Base-by-base conservation (phyloP, 2,113 vertebrate genomes). In the Gymnocephalus cernua region DNA sequence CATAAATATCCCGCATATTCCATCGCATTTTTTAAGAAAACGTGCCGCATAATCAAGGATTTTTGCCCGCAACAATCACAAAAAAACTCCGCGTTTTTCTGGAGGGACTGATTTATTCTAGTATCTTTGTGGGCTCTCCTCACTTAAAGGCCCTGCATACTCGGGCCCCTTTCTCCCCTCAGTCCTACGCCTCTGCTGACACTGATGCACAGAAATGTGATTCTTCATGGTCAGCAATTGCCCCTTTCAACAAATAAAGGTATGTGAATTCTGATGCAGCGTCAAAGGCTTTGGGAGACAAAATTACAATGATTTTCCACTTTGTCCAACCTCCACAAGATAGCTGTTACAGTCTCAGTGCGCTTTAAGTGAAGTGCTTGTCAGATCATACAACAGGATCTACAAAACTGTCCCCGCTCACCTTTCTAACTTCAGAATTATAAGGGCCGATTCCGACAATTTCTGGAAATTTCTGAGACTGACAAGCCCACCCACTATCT, bases 231-330 rank as follows among this genome's bases (percentile, higher is more conserved):
- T 35, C 27, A 38, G 16, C 51, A 66, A 23, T 48, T 27, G 12
- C 38, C 51, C 13, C 7, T 27, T 35, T 9, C 1, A 14, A 51
- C 15, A 13, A 45, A 19, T 62, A 12, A 51, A 44, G 56, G 47
- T 41, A 23, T 47, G 50, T 23, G 32, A 51, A 51, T 16, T 18
- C 23, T 23, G 19, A 47, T 65, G 63, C 54, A 18, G 66, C 54
- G 77, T 64, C 50, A 63, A 16, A 48, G 58, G 19, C 67, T 47
- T 57, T 21, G 29, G 41, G 29, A 63, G 48, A 56, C 35, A 25
- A 47, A 65, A 80, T 65, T 58, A 65, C 58, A 64, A 56, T 47
- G 67, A 64, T 69, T 12, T 18, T 44, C 76, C 25, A 41, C 66
- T 70, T 79, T 53, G 65, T 54, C 32, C 57, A 32, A 21, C 50